These are phyloP conservation scores for Nezara viridula DNA, from an alignment of 2,888 invertebrate genomes.

Conservation along the genomic window DNA sequence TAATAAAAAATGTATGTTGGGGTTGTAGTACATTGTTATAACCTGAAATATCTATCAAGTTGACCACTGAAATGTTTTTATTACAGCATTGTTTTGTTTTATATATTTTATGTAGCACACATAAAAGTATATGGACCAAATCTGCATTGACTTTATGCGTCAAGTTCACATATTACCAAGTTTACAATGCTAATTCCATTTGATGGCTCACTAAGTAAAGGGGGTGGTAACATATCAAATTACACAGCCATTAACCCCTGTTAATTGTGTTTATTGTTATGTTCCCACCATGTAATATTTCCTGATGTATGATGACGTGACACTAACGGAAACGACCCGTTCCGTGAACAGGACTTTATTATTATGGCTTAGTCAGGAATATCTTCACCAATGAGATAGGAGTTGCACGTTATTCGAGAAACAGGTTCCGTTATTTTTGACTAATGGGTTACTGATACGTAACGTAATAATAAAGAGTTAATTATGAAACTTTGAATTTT, in stretches of 20 bases:
- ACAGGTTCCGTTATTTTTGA: no score
- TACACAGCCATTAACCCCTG: background rate
- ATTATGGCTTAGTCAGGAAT: background rate
- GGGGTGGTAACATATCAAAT: background rate
- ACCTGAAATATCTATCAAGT: no score
- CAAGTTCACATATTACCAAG: background rate
- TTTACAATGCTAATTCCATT: background rate
- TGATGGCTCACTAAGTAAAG: background rate
- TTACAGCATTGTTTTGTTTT: no score
- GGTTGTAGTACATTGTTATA: no score
- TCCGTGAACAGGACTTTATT: background rate
- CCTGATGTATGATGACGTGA: background rate
- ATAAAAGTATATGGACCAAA: no score
- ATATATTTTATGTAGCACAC: no score
- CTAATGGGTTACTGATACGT: no score
- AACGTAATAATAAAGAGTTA: no score
- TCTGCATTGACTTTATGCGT: background rate
- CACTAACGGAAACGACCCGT: background rate
- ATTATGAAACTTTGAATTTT: no score
- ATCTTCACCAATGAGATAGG: background rate
- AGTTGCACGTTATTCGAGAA: background rate
- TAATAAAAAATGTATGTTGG: no score
- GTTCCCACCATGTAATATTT: background rate
- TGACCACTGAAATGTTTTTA: no score
- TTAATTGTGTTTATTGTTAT: slow-evolving; percentile 7